Evolutionary conservation across 64 coral and sea anemone genomes (phyloP).

Genomic region (Stichodactyla mertensii): DNA sequence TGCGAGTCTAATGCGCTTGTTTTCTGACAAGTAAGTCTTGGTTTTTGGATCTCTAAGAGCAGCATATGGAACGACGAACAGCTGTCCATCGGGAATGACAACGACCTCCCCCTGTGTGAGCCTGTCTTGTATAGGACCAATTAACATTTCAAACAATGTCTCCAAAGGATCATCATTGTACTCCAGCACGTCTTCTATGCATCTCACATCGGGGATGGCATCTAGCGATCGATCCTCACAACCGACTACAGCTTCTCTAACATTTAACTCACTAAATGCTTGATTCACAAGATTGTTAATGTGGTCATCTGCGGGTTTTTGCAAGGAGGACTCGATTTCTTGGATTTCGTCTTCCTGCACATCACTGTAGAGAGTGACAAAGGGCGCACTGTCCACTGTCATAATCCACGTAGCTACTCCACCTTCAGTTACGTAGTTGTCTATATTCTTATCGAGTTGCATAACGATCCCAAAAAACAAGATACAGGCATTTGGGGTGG

Average conservation of each 20-base stretch:
- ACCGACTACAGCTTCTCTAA: background rate
- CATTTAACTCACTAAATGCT: conserved; percentile 19
- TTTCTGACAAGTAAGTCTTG: conserved; percentile 12
- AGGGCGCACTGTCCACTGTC: background rate
- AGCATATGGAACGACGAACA: conserved; percentile 21
- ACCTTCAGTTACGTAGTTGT: background rate
- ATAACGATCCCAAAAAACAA: background rate
- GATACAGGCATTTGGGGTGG: background rate
- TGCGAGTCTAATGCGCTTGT: background rate
- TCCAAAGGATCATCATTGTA: background rate
- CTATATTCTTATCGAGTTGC: background rate
- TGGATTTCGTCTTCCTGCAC: background rate
- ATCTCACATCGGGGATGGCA: background rate
- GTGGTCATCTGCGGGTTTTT: background rate
- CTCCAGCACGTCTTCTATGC: background rate
- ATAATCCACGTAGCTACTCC: background rate
- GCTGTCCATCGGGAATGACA: background rate
- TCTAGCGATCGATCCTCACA: conserved; percentile 35
- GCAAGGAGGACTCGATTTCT: background rate
- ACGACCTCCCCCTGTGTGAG: background rate
- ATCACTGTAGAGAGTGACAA: background rate
- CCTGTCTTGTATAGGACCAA: background rate
- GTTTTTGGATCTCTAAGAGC: conserved; percentile 18
- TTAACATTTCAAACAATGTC: background rate
- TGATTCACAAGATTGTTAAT: background rate